Conservation (phyloP, 2,113 vertebrate species). For the Eulacestoma nigropectus region DNA sequence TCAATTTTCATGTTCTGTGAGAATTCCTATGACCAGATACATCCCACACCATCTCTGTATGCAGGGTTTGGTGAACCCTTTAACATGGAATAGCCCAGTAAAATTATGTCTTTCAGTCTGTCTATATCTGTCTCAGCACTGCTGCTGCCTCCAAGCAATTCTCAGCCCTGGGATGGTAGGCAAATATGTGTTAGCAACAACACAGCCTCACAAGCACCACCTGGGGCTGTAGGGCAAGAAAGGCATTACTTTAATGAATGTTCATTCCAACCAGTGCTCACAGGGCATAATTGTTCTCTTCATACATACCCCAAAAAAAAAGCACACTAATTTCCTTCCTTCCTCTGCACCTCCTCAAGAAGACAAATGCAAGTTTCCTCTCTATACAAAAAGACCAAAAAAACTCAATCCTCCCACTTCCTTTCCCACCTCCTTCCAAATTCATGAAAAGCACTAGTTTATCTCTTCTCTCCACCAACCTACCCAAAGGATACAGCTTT, state of each 20-base stretch:
- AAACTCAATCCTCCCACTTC: not conserved
- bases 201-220: not conserved
- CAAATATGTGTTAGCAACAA: not conserved
- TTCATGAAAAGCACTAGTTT: not conserved
- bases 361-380: conserved; percentile 24
- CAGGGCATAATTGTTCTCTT: not conserved
- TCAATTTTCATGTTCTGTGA: not conserved
- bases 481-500: not conserved
- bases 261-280: not conserved
- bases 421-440: conserved; percentile 3
- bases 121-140: not conserved
- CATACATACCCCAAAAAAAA: not conserved
- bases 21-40: not conserved
- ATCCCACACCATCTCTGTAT: not conserved
- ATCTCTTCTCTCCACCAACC: not conserved
- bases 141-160: not conserved
- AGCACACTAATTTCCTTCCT: not conserved
- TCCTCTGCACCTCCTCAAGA: not conserved
- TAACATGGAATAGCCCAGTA: not conserved
- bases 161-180: not conserved
- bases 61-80: not conserved
- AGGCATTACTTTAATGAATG: not conserved
- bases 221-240: not conserved
- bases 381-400: not conserved
- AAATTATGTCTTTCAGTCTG: not conserved